Evolutionary conservation across 1,140 invertebrate species (phyloP), one percentile per base, ranked within the genome.

Genomic region (Lineus longissimus): DNA sequence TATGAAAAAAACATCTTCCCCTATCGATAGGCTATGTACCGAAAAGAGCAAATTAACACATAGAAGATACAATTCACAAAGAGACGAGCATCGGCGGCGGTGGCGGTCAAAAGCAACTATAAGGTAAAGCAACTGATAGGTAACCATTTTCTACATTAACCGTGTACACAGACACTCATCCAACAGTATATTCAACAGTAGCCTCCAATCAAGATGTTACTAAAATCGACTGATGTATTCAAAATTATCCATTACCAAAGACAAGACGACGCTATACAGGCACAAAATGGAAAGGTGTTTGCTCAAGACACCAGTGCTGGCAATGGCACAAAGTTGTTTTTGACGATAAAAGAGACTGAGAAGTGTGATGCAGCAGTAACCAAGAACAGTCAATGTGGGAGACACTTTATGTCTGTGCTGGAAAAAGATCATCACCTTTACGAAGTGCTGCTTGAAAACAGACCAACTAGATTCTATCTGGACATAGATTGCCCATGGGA

Each of bases 381-480:
- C 40, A 19, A 19, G 19, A 43, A 43, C 19, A 43, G 19, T 13
- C 11, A 43, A 43, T 19, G 11, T 43, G 40, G 40, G 19, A n/a
- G n/a, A n/a, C 40, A 43, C 19, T 43, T 43, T 11, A 43, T 43
- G 40, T 43, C 40, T 13, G 19, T 43, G 19, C 40, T 43, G 19
- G 40, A 43, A 19, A 43, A 43, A 13, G 40, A 43, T 43, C 40
- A 43, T 19, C 40, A 43, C 19, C 40, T 43, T 11, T 43, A 43
- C 40, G 40, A 43, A 43, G 40, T 43, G 40, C 40, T 43, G 40
- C 40, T 43, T 43, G 40, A 43, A 43, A 43, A 43, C 40, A 43
- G 40, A 43, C 40, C 40, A 19, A 43, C 40, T 43, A 43, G 40
- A 43, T 43, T 43, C 11, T 43, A 43, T 43, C 40, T 43, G 40